Conservation (phyloP, 2,888 invertebrate species). For the Choristoneura rosaceana region DNA sequence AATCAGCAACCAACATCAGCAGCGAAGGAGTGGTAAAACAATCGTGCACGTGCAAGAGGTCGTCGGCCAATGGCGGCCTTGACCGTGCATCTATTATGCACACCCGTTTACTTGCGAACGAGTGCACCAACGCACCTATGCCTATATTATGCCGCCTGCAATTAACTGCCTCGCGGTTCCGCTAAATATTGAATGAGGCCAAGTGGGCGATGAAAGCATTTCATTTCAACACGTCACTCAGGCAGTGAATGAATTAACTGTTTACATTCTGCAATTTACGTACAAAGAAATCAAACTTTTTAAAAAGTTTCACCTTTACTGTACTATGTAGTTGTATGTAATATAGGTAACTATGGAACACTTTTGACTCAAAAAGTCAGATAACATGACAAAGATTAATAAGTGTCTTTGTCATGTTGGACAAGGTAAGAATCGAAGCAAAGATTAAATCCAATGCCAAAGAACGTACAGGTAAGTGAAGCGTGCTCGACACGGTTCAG, state of each 20-base stretch:
- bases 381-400: neutral
- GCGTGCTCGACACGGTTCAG: slow-evolving; percentile 70
- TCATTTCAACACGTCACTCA: slow-evolving; percentile 7
- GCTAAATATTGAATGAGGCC: slow-evolving; percentile 38
- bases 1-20: slow-evolving; percentile 29
- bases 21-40: slow-evolving; percentile 56
- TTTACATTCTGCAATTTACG: neutral
- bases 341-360: neutral
- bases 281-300: neutral
- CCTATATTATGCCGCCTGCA: slow-evolving; percentile 35
- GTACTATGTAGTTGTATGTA: no score
- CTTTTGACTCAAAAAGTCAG: neutral
- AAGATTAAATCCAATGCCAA: neutral
- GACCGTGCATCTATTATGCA: slow-evolving; percentile 83
- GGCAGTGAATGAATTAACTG: neutral
- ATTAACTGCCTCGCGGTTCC: slow-evolving; percentile 33
- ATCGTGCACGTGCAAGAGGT: slow-evolving; percentile 76
- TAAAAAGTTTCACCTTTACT: neutral
- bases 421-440: neutral
- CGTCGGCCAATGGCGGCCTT: slow-evolving; percentile 74
- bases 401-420: neutral
- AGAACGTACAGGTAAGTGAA: slow-evolving; percentile 41
- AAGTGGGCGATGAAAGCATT: slow-evolving; percentile 30
- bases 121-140: slow-evolving; percentile 74
- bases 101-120: slow-evolving; percentile 81